Percentiles rank a stretch among this genome's conserved stretches.
Conservation (phyloP, 2,113 vertebrate species). For the Picathartes gymnocephalus region DNA sequence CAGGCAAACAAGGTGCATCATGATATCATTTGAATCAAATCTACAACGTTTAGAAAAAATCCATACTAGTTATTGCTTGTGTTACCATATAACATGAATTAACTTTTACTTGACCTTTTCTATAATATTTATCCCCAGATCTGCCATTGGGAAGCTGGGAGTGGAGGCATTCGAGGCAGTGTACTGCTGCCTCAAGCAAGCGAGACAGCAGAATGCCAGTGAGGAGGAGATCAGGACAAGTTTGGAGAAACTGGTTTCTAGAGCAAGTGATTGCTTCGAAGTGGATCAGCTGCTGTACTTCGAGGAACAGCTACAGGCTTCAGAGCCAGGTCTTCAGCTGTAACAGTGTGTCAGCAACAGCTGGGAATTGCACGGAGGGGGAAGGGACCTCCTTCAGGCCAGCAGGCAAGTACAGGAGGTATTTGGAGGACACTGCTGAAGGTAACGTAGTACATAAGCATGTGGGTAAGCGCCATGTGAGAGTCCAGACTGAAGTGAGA, state of each 20-base stretch:
- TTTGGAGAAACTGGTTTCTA: conserved; percentile 65
- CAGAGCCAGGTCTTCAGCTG: background rate
- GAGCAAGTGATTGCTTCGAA: conserved; percentile 73
- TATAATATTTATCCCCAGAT: conserved; percentile 55
- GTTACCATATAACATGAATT: background rate
- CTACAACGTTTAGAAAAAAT: background rate
- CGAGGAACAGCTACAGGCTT: conserved; percentile 72
- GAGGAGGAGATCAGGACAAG: conserved; percentile 62
- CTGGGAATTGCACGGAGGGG: background rate
- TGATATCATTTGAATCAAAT: background rate
- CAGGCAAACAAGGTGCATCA: background rate
- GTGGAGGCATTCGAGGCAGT: conserved; percentile 69
- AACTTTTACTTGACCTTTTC: background rate
- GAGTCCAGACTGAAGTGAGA: background rate
- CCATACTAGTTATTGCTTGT: background rate
- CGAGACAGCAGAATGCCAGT: conserved; percentile 46
- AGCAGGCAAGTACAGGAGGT: background rate
- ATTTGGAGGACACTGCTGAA: background rate
- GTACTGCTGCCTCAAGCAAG: conserved; percentile 75
- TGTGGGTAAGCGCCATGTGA: background rate
- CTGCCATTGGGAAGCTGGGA: conserved; percentile 74
- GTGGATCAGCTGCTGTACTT: conserved; percentile 85
- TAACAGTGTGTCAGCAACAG: background rate
- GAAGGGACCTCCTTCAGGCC: background rate
- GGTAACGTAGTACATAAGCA: background rate